Base-by-base conservation (phyloP, 2,113 vertebrate species). In the Elephantulus edwardii region DNA sequence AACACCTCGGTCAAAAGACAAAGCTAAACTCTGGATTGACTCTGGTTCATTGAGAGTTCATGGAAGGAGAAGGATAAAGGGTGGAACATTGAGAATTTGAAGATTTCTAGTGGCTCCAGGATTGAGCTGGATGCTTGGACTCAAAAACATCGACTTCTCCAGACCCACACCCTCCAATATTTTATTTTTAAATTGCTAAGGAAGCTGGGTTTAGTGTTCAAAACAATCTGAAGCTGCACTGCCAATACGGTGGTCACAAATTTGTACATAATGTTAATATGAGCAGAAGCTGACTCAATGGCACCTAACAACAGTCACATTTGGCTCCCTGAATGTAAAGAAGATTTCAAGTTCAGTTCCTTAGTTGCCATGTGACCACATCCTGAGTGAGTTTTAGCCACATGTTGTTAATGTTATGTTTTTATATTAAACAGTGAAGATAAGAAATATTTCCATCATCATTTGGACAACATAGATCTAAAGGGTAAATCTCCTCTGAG, bases 321-420 rank as follows among this genome's bases (percentile, higher is more conserved):
- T n/a, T 6, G 11, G 11, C 26, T 79, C 42, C 79, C 81, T 80
- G 80, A 38, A 81, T 88, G 77, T 44, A 46, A 56, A 42, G 44
- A 46, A 30, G 64, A 52, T 17, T 92, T 78, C 58, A 91, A 93
- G 87, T 56, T 72, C 12, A 58, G 12, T 83, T 75, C 42, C 81
- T 78, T 38, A 44, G 30, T 68, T 60, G n/a, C 52, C 19, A 17
- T 35, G 52, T 35, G 52, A 68, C 28, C 48, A 33, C 48, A 90
- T 50, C 79, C 56, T 22, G 74, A 82, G 58, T 44, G 52, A 50
- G 56, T 2, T 40, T 44, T 12, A 85, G 60, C n/a, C 14, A 33
- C 9, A 2, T 1, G 1, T 48, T 38, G 20, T 54, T 64, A 87
- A 20, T 17, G 64, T n/a, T n/a, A n/a, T n/a, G 75, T 79, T 83